phyloP scores from a whole-genome alignment of 2,888 invertebrate species.

The Xanthostigma xanthostigma region DNA sequence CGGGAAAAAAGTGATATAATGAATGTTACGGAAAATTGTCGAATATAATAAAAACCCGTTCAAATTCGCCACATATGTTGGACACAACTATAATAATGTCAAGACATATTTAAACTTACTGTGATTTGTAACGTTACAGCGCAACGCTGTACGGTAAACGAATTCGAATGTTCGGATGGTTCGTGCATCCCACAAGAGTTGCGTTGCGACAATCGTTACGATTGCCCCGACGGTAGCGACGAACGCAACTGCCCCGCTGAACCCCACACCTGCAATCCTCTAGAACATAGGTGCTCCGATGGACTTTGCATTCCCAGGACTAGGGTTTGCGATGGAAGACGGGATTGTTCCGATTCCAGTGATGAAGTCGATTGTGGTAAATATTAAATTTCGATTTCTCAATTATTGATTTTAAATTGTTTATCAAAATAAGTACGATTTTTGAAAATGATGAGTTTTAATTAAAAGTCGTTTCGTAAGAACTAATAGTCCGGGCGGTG shows the following conservation, averaged over 20 bases:
- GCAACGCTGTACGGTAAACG: slow-evolving; percentile 40
- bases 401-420: not conserved
- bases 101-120: too few relatives aligned
- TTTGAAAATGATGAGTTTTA: too few relatives aligned
- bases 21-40: too few relatives aligned
- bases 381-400: slow-evolving; percentile 11
- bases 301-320: slow-evolving; percentile 39
- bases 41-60: too few relatives aligned
- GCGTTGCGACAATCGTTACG: slow-evolving; percentile 40
- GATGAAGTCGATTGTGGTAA: slow-evolving; percentile 51
- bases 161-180: slow-evolving; percentile 47
- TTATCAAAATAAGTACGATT: too few relatives aligned
- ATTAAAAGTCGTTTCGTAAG: too few relatives aligned
- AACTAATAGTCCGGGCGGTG: too few relatives aligned
- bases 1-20: too few relatives aligned
- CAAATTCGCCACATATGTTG: too few relatives aligned
- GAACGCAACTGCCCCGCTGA: slow-evolving; percentile 32
- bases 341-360: slow-evolving; percentile 41
- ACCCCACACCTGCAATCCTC: slow-evolving; percentile 27
- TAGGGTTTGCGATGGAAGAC: slow-evolving; percentile 34
- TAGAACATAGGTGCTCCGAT: slow-evolving; percentile 45
- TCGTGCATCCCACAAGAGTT: slow-evolving; percentile 37
- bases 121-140: slow-evolving; percentile 8
- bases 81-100: too few relatives aligned
- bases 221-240: slow-evolving; percentile 44